Base-by-base conservation (phyloP, 2,888 invertebrate genomes). In the Muschampia plurimacula region DNA sequence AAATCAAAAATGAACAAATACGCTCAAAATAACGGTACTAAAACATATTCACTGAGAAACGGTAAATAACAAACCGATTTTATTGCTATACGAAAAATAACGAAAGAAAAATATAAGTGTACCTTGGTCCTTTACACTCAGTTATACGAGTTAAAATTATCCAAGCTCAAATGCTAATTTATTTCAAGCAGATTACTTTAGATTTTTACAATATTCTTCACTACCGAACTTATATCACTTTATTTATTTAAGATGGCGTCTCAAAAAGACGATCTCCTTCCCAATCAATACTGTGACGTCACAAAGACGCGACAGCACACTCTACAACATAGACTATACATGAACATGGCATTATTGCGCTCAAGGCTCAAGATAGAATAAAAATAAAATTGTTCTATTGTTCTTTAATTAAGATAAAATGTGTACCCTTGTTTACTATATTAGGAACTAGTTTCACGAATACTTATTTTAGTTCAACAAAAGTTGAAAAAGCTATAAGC, bases 51-150 rank as follows among this genome's bases (percentile, higher is more conserved):
- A 83, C 80, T 82, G 82, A 77, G 83, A 86, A 90, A 92, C 91
- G 86, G 91, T 93, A 93, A 92, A 93, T 91, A 93, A 87, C 84
- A 84, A 92, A 93, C 89, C 84, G 88, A 86, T 89, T 89, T 82
- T 83, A 83, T 82, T 79, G 80, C 80, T 85, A 76, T 77, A 78
- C 74, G 81, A 82, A 85, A 85, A 74, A 77, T 82, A 86, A 84
- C 85, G 89, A 88, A 83, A 85, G 80, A 80, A 86, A 95, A 95
- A 95, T 95, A 95, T 86, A 83, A 80, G 84, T 94, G 89, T 95
- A 97, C 97, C 96, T 96, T 96, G 96, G 97, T 97, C 96, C 96
- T 96, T 96, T 96, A 96, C 95, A 96, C 95, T 96, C 95, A 95
- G 95, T 96, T 95, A 92, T 82, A 86, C 82, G 79, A 82, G 86